phyloP scores from a whole-genome alignment of 2,113 vertebrate species.

The Micromys minutus region DNA sequence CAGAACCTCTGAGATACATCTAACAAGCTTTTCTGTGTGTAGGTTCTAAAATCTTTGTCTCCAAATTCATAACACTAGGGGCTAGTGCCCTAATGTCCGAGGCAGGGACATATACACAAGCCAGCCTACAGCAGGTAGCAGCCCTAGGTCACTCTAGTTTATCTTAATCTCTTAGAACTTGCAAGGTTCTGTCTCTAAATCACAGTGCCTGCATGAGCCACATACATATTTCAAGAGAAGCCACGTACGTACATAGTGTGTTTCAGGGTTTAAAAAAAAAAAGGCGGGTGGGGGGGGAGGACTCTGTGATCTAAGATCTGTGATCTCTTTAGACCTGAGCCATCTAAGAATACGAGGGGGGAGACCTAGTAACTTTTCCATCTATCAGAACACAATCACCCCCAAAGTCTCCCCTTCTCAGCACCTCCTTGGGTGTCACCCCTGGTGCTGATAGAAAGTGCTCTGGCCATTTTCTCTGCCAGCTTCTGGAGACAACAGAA shows the following conservation, averaged over 20 bases:
- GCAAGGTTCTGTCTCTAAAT: neutral
- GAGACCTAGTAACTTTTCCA: neutral
- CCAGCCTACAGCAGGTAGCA: neutral
- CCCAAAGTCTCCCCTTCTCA: too few relatives aligned
- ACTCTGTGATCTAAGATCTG: neutral
- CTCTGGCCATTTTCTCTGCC: neutral
- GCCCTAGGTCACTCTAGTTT: neutral
- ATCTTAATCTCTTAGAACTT: neutral
- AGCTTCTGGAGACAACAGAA: neutral
- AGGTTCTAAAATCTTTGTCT: neutral
- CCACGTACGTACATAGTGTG: fast-evolving
- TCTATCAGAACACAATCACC: neutral
- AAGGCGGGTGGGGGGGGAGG: too few relatives aligned
- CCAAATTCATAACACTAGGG: neutral
- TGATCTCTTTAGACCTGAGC: neutral
- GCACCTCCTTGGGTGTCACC: neutral
- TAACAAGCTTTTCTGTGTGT: neutral
- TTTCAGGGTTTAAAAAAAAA: neutral
- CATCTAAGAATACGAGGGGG: neutral
- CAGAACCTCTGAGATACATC: neutral
- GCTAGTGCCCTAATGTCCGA: too few relatives aligned
- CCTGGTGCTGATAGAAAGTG: neutral
- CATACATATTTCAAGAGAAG: neutral
- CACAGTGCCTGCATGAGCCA: neutral
- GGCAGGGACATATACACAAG: neutral